phyloP scores from a whole-genome alignment of 2,113 vertebrate species.

The Austrofundulus limnaeus region DNA sequence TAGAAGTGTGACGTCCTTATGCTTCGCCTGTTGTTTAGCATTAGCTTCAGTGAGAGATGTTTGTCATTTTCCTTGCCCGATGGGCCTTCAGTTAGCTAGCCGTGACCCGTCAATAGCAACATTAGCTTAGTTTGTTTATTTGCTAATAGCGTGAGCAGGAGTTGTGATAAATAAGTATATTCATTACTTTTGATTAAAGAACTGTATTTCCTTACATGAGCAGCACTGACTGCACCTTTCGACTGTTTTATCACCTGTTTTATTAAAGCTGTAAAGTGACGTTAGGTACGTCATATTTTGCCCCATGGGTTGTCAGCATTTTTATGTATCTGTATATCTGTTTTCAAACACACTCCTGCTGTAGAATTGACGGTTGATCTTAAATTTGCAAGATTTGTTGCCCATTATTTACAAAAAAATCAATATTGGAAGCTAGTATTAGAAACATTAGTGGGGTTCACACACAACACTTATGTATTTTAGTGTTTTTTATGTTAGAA shows the following conservation, averaged over 20 bases:
- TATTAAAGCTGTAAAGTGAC: conserved; percentile 66
- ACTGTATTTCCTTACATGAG: neutral
- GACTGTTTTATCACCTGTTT: conserved; percentile 3
- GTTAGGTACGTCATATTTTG: no score
- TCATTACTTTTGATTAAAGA: no score
- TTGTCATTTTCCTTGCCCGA: conserved; percentile 7
- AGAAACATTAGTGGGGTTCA: no score
- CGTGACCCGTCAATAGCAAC: neutral
- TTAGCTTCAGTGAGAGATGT: neutral
- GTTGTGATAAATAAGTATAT: neutral
- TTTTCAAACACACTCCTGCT: neutral
- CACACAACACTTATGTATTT: neutral
- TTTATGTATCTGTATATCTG: neutral
- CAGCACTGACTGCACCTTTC: neutral
- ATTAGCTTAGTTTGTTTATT: conserved; percentile 6
- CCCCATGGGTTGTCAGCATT: neutral
- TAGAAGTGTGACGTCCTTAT: neutral
- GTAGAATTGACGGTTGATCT: neutral
- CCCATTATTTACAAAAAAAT: neutral
- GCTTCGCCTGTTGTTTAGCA: neutral
- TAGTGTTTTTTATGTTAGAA: neutral
- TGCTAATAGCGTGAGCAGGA: no score
- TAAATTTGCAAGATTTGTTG: neutral
- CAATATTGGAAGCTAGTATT: no score
- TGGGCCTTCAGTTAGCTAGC: conserved; percentile 44